phyloP scores from a whole-genome alignment of 2,888 invertebrate genomes.

The Sminthurides aquaticus region DNA sequence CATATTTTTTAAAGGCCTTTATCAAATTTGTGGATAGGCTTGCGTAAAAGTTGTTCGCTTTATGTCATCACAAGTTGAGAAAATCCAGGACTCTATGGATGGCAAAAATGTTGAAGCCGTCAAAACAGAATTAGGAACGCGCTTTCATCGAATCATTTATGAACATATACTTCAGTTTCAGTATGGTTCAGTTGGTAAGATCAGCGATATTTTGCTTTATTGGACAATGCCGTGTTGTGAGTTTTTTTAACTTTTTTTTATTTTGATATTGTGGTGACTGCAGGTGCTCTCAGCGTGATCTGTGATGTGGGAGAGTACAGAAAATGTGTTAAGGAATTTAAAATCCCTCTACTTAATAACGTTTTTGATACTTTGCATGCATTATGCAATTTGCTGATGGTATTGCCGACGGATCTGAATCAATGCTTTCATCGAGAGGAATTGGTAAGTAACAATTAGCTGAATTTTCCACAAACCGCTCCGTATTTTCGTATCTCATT shows the following conservation, averaged over 20 bases:
- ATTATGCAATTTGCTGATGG: constrained; percentile 86
- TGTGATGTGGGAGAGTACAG: constrained; percentile 97
- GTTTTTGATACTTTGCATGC: constrained; percentile 95
- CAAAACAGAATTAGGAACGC: constrained; percentile 77
- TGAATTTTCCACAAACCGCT: not conserved
- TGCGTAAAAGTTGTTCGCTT: constrained; percentile 77
- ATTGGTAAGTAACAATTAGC: constrained; percentile 61
- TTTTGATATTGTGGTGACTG: too few relatives aligned
- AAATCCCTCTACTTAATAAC: constrained; percentile 68
- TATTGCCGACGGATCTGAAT: constrained; percentile 90
- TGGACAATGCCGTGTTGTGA: not conserved
- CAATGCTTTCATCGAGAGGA: constrained; percentile 93
- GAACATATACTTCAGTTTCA: constrained; percentile 91
- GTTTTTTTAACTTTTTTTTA: too few relatives aligned
- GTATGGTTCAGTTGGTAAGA: constrained; percentile 79
- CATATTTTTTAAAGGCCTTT: not conserved
- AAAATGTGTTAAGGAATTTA: constrained; percentile 71
- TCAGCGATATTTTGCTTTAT: too few relatives aligned
- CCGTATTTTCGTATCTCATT: not conserved
- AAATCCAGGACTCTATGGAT: constrained; percentile 74
- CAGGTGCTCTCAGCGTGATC: constrained; percentile 93
- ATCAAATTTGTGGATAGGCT: constrained; percentile 54
- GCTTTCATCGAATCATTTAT: constrained; percentile 87
- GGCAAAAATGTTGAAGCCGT: constrained; percentile 85
- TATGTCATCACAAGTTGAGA: constrained; percentile 65